Base-by-base conservation (phyloP, 2,888 invertebrate genomes). In the Meloe dianella region DNA sequence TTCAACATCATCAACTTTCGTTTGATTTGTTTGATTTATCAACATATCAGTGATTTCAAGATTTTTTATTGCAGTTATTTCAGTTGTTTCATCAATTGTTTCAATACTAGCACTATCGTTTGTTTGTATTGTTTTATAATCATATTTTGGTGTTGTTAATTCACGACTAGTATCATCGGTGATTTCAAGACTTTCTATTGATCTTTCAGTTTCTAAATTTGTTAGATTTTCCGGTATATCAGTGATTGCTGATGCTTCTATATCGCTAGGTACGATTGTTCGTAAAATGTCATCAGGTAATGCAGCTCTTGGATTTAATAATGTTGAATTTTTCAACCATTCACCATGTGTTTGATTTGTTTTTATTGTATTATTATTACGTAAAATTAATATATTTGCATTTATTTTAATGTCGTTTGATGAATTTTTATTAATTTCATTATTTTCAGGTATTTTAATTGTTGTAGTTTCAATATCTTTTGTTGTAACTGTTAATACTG, bases 1-100 rank as follows among this genome's bases (percentile, higher is more conserved):
- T 71, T 81, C 82, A 17, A 81, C 80, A 38, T 81, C 80, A 10
- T 73, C 24, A 85, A 78, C 17, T 83, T 81, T 17, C 85, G 85
- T 1, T 85, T 85, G 20, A 85, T 85, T 76, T 20, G 81, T 30
- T 81, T 73, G 64, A 63, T 63, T 63, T 57, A 77, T 63, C 73
- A 77, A 63, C 74, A 78, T 80, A 71, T 82, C 83, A 9, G 77
- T 74, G 35, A 79, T 73, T 71, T 81, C 81, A 6, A 74, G 67
- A 12, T 64, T 57, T 47, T 73, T 70, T 6, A 70, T 41, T n/a
- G 68, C 68, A 35, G 14, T 35, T 0, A n/a, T n/a, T n/a, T n/a
- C n/a, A n/a, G 58, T 56, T 12, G 68, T 66, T 27, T 71, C 69
- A 58, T 69, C 65, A 51, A 38, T 59, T 47, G 63, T 51, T 68